Evolutionary conservation across 2,888 invertebrate species (phyloP).

Genomic region (Habroteleia sp.): DNA sequence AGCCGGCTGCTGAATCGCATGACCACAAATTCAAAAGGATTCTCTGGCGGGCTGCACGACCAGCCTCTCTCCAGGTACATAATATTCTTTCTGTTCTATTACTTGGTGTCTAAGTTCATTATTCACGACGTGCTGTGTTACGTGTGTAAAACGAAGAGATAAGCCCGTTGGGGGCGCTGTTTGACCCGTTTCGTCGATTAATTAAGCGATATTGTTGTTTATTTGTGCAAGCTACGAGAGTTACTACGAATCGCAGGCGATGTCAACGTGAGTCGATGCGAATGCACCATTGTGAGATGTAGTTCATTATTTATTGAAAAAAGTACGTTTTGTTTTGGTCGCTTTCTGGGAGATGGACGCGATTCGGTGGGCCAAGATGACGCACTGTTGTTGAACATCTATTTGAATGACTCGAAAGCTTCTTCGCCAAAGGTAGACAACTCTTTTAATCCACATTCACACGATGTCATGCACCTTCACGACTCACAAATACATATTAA

Average conservation of each 20-base stretch:
- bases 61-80: conserved; percentile 80
- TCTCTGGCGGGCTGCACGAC: conserved; percentile 81
- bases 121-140: conserved; percentile 53
- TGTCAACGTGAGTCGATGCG: conserved; percentile 77
- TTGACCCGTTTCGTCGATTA: conserved; percentile 8
- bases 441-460: too few species aligned
- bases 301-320: conserved; percentile 8
- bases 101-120: conserved; percentile 43
- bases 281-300: conserved; percentile 48
- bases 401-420: too few species aligned
- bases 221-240: conserved; percentile 80
- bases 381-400: too few species aligned
- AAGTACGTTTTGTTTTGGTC: conserved; percentile 7
- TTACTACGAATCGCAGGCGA: conserved; percentile 77
- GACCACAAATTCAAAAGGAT: conserved; percentile 77
- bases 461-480: too few species aligned
- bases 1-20: conserved; percentile 83
- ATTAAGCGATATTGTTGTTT: conserved; percentile 65
- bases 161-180: conserved; percentile 6
- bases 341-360: too few species aligned
- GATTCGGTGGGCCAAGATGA: too few species aligned
- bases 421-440: too few species aligned
- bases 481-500: too few species aligned
- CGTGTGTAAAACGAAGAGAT: conserved; percentile 42
- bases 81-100: conserved; percentile 46